Evolutionary conservation across 2,797 vertebrate species (phyloP).

Genomic region (Antrozous pallidus): DNA sequence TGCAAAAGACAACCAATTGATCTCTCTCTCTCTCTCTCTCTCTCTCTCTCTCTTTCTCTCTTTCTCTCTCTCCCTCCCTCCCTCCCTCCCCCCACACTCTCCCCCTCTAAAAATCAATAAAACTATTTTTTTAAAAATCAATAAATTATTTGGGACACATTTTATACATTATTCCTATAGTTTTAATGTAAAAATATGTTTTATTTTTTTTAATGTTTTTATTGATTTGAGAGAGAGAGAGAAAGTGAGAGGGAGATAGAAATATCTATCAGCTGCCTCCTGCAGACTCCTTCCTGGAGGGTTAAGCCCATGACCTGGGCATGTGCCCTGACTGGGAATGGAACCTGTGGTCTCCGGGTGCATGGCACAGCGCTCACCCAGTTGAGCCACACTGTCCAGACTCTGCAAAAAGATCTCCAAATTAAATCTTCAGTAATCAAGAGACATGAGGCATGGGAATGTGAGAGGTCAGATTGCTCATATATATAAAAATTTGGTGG

Average conservation of each 20-base stretch:
- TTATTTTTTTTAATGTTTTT: neutral
- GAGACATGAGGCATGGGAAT: neutral
- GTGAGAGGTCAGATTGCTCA: neutral
- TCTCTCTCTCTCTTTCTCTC: fast-evolving
- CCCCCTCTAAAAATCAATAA: no score
- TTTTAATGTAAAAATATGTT: neutral
- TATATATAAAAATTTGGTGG: neutral
- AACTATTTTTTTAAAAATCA: neutral
- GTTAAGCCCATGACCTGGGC: neutral
- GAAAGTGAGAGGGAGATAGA: neutral
- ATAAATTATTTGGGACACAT: neutral
- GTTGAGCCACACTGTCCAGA: neutral
- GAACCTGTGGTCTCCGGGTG: neutral
- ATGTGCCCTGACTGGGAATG: neutral
- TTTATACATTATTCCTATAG: neutral
- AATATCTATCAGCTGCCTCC: neutral
- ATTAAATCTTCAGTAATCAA: neutral
- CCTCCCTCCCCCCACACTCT: no score
- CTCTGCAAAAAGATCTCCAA: neutral
- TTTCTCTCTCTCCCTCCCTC: no score
- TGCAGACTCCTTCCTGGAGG: neutral
- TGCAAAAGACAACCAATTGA: neutral
- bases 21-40: no score
- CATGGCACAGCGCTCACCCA: neutral
- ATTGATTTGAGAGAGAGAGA: neutral